Evolutionary conservation across 2,797 vertebrate species (phyloP).

Genomic region (Lacerta viridis): DNA sequence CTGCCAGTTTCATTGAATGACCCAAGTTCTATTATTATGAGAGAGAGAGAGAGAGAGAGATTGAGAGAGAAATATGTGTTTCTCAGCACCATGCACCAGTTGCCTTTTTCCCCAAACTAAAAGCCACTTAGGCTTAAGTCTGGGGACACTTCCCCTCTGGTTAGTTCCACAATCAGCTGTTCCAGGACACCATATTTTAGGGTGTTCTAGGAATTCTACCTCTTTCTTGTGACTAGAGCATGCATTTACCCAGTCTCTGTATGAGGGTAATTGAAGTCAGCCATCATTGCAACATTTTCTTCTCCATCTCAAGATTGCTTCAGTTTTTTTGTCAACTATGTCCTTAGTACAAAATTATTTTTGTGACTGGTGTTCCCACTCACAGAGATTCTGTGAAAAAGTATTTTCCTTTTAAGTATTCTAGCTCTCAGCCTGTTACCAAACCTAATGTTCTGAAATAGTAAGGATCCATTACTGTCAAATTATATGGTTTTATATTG

Average conservation of each 20-base stretch:
- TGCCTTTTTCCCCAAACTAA: neutral
- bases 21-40: too few species aligned
- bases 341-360: neutral
- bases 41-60: too few species aligned
- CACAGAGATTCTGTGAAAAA: neutral
- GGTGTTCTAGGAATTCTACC: neutral
- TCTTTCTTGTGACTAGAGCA: neutral
- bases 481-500: neutral
- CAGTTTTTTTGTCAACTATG: neutral
- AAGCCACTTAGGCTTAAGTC: neutral
- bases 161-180: neutral
- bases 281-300: neutral
- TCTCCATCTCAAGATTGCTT: neutral
- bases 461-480: neutral
- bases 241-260: neutral
- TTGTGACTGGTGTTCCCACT: neutral
- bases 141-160: neutral
- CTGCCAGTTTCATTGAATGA: neutral
- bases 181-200: neutral
- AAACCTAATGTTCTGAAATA: neutral
- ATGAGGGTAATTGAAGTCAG: neutral
- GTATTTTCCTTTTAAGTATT: neutral
- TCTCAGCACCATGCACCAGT: neutral
- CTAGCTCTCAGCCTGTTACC: neutral
- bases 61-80: too few species aligned